Evolutionary conservation across 2,888 invertebrate species (phyloP).

Genomic region (Pteria penguin): DNA sequence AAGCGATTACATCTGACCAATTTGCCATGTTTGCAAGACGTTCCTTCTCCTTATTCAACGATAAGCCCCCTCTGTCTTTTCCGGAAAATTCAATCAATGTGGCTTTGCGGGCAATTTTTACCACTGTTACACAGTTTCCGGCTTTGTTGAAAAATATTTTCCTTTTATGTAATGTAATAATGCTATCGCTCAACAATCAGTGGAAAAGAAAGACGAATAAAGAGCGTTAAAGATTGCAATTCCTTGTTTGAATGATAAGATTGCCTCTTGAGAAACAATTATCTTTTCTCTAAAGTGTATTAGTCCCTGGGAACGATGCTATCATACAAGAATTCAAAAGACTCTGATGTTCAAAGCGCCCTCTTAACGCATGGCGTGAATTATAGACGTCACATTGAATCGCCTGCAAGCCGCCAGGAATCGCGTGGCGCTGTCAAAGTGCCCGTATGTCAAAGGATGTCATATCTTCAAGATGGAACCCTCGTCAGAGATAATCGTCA

Average conservation of each 20-base stretch:
- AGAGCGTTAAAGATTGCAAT: slow-evolving; percentile 33
- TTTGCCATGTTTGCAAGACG: slow-evolving; percentile 1
- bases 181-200: slow-evolving; percentile 24
- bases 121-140: slow-evolving; percentile 11
- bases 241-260: slow-evolving; percentile 23
- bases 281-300: slow-evolving; percentile 14
- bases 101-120: slow-evolving; percentile 11
- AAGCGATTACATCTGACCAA: background rate
- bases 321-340: slow-evolving; percentile 22
- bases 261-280: slow-evolving; percentile 33
- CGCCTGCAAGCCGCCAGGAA: background rate
- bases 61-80: slow-evolving; percentile 1
- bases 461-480: too few species aligned
- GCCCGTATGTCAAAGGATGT: background rate
- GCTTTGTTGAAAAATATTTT: slow-evolving; percentile 14
- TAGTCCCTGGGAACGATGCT: slow-evolving; percentile 29
- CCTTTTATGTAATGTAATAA: slow-evolving; percentile 28
- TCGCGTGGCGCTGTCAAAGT: background rate
- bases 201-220: slow-evolving; percentile 21
- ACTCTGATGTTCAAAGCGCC: background rate
- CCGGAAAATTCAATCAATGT: slow-evolving; percentile 2
- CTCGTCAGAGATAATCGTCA: too few species aligned
- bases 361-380: background rate
- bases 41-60: background rate
- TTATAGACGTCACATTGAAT: background rate